Base-by-base conservation (phyloP, 2,888 invertebrate species). In the Rhabditoides inermis region DNA sequence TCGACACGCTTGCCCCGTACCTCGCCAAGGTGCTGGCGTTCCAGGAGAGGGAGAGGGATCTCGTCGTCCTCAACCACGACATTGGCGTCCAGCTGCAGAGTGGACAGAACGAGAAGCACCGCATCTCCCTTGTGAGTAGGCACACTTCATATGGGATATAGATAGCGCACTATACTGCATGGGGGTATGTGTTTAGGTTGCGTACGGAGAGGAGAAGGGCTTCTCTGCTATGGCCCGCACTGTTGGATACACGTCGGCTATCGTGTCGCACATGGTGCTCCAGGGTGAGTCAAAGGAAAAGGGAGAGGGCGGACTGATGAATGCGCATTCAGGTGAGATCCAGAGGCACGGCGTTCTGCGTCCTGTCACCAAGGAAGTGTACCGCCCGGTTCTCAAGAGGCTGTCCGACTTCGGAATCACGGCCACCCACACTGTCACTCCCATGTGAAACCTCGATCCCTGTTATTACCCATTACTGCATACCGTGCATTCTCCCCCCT, bases 161-260 rank as follows among this genome's bases (percentile, higher is more conserved):
- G n/a, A 53, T 23, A 20, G n/a, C 5, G 4, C 25, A 7, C n/a
- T 12, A 22, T 5, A 27, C 4, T 51, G 20, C 50, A 39, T 45
- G 54, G 27, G 12, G 12, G 22, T 55, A n/a, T n/a, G n/a, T n/a
- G n/a, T n/a, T n/a, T n/a, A n/a, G 79, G 88, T 94, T 0, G 86
- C 86, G 51, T 90, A 98, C 67, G 95, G 95, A 0, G 80, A 82
- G 20, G 70, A 77, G 6, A 63, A 76, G 51, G 68, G 66, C 45
- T 88, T 89, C 78, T 91, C 94, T 0, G 98, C 98, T 26, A 99
- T 98, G 98, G 87, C 90, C 0, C 84, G 87, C 72, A 88, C 88
- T 7, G 90, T 91, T 7, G 90, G 90, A 23, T 89, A 85, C 80
- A 95, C 86, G 0, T 86, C 91, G 5, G 98, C 90, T 22, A 95